phyloP scores from a whole-genome alignment of 2,888 invertebrate genomes.

The Sussaba pulchella region DNA sequence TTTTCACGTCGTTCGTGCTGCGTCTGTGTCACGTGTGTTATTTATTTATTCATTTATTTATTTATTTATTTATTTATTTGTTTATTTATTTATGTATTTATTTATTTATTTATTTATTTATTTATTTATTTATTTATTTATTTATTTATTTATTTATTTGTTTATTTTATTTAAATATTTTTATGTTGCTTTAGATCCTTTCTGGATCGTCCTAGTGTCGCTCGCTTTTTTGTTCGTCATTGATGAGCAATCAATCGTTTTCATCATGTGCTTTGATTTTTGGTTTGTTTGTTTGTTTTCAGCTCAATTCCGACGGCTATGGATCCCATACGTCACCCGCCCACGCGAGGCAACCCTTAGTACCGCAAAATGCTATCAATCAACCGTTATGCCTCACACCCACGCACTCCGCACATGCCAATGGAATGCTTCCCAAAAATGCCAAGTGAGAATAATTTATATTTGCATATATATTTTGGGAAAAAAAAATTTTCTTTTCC shows the following conservation, averaged over 20 bases:
- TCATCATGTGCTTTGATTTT: conserved; percentile 17
- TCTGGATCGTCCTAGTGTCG: conserved; percentile 22
- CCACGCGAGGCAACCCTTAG: conserved; percentile 90
- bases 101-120: no score
- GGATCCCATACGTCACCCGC: conserved; percentile 94
- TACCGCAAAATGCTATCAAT: conserved; percentile 88
- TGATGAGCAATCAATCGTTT: neutral
- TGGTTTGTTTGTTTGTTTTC: conserved; percentile 71
- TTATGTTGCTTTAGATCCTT: conserved; percentile 11
- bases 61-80: no score
- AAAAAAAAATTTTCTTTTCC: neutral
- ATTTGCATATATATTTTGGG: conserved; percentile 2
- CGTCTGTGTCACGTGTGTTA: neutral
- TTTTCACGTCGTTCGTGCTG: conserved; percentile 24
- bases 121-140: no score
- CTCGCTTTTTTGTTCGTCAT: neutral
- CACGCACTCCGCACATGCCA: conserved; percentile 85
- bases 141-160: neutral
- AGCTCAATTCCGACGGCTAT: conserved; percentile 95
- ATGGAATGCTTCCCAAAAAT: conserved; percentile 90
- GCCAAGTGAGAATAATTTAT: conserved; percentile 91
- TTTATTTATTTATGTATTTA: no score
- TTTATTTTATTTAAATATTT: neutral
- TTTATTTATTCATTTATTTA: no score
- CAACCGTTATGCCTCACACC: conserved; percentile 82